Base-by-base conservation (phyloP, 2,113 vertebrate species). In the Ancistrus triradiatus region DNA sequence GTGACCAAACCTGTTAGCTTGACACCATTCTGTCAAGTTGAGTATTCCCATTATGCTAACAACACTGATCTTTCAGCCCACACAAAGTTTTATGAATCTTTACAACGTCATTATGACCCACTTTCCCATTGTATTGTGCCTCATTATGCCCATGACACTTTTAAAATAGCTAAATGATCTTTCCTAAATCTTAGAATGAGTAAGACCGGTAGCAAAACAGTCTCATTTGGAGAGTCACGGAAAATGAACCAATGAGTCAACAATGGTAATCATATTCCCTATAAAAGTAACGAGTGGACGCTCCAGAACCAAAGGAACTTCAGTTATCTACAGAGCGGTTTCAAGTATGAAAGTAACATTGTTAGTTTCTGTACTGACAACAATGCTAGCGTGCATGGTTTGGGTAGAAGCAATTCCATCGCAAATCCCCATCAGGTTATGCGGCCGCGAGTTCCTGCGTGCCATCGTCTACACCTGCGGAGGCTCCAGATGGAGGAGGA, bases 401-500 rank as follows among this genome's bases (percentile, higher is more conserved):
- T 46, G 78, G 0, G 52, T 21, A 15, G 37, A 57, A 0, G 53
- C 70, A 0, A 48, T 11, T 0, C 66, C 66, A 8, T 79, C 66
- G 0, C 28, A 70, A 0, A 78, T 60, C 17, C 66, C 69, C 0
- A 28, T 95, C 61, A 87, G 68, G 81, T 84, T 95, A 67, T 95
- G 92, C 0, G 92, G 93, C 0, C 81, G 83, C 0, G 87, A 93
- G 7, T 87, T 94, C 1, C 28, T 92, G 38, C 43, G 90, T 11
- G 90, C 92, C 0, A 70, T 94, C 0, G 75, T 94, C 31, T 93
- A 86, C 80, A 92, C 88, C n/a, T 95, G 94, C 0, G 91, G 91
- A 0, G 88, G 90, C 14, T 92, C 94, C 0, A 78, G 90, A 40
- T 93, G 93, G 92, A 91, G 59, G n/a, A 80, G 90, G 67, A 62